A percentile compares a stretch with the other conserved stretches of the same genome.
These are phyloP conservation scores for Vimba vimba DNA, from an alignment of 2,113 vertebrate genomes.

Conservation along the genomic window DNA sequence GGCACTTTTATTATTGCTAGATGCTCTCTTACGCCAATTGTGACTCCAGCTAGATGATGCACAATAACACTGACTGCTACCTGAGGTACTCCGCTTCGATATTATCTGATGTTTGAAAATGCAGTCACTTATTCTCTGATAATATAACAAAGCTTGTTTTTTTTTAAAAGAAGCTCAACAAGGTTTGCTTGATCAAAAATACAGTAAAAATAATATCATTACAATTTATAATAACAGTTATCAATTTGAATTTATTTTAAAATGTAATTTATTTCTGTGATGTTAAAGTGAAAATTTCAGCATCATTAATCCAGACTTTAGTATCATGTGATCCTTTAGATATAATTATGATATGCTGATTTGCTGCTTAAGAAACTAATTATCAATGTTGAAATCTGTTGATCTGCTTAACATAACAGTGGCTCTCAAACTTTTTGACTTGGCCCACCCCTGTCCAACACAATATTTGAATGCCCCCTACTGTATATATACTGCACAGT, in stretches of 20 bases:
- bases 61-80: constrained; percentile 10
- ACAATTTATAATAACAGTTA: not conserved
- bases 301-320: not conserved
- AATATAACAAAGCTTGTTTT: not conserved
- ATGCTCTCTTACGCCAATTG: constrained; percentile 36
- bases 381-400: not conserved
- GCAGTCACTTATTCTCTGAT: not conserved
- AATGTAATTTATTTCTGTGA: not conserved
- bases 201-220: not conserved
- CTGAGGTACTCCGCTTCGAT: not conserved
- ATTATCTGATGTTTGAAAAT: not conserved
- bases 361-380: not conserved
- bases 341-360: not conserved
- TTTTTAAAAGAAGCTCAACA: not conserved
- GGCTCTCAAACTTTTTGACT: too few species aligned
- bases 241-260: too few species aligned
- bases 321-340: not conserved
- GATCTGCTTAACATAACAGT: too few species aligned
- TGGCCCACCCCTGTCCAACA: too few species aligned
- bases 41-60: constrained; percentile 35
- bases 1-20: constrained; percentile 41
- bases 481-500: too few species aligned
- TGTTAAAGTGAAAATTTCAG: not conserved
- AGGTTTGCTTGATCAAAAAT: not conserved
- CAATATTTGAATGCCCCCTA: too few species aligned